phyloP scores from a whole-genome alignment of 2,888 invertebrate genomes.

The Eueremaeus valkanovi region DNA sequence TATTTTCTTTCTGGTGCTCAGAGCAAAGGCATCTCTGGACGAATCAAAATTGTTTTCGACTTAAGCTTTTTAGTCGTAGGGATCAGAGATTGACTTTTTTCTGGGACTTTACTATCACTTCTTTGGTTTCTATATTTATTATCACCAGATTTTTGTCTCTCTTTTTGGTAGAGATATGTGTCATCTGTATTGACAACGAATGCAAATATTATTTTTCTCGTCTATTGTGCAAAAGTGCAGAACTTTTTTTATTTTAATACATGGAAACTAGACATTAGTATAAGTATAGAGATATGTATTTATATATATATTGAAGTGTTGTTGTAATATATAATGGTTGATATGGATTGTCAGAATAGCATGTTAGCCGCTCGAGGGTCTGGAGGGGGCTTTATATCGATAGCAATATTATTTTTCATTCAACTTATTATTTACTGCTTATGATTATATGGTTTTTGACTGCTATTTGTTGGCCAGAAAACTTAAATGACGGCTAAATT shows the following conservation, averaged over 20 bases:
- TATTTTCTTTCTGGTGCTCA: too few species aligned
- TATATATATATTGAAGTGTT: background rate
- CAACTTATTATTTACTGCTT: background rate
- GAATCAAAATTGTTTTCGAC: constrained; percentile 1
- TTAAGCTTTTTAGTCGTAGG: background rate
- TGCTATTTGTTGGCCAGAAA: background rate
- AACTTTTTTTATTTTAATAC: too few species aligned
- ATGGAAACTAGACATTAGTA: constrained; percentile 12
- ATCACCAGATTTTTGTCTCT: background rate
- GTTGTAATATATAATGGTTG: background rate
- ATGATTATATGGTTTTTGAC: background rate
- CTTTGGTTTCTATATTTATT: constrained; percentile 1
- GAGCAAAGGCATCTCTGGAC: background rate
- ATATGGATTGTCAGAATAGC: background rate
- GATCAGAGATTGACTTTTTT: background rate
- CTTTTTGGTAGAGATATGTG: background rate
- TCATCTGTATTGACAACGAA: constrained; percentile 8
- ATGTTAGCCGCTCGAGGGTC: background rate
- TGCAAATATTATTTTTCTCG: constrained; percentile 11
- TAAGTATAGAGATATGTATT: background rate
- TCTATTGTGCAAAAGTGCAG: too few species aligned
- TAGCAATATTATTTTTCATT: background rate
- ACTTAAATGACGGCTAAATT: background rate
- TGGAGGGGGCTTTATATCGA: background rate
- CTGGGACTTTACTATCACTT: background rate